These are phyloP conservation scores for Volucella inflata DNA, from an alignment of 2,888 invertebrate genomes.

Conservation along the genomic window DNA sequence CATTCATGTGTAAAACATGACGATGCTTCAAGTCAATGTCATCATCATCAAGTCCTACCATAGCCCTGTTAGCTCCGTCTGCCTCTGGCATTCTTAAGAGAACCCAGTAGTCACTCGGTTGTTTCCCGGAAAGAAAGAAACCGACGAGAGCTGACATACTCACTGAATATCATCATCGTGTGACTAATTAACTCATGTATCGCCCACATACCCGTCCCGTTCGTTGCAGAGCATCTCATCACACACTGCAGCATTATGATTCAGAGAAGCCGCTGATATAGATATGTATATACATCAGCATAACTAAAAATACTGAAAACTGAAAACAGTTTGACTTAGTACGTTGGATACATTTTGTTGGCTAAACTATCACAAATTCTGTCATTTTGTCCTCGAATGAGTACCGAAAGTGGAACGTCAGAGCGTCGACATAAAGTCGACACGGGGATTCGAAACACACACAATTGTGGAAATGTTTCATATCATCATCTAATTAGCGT, in stretches of 20 bases:
- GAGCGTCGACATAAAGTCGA: conserved; percentile 18
- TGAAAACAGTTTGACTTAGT: conserved; percentile 11
- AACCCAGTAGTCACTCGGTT: conserved; percentile 24
- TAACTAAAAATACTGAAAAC: conserved; percentile 63
- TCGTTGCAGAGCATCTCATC: not conserved
- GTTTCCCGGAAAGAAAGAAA: conserved; percentile 52
- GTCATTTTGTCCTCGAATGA: not conserved
- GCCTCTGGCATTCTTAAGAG: not conserved
- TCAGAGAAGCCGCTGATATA: conserved; percentile 27
- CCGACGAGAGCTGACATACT: conserved; percentile 61
- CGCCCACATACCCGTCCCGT: conserved; percentile 45
- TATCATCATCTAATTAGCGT: conserved; percentile 73
- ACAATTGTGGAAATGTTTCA: conserved; percentile 59
- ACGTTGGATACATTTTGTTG: conserved; percentile 9
- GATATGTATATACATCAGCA: not conserved
- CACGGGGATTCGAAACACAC: conserved; percentile 12
- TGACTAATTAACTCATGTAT: conserved; percentile 74
- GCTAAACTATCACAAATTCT: conserved; percentile 11
- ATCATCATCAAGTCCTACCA: conserved; percentile 8
- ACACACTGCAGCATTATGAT: conserved; percentile 37
- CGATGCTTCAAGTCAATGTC: conserved; percentile 66
- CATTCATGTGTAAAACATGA: conserved; percentile 37
- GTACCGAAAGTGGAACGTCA: not conserved
- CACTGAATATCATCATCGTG: conserved; percentile 67
- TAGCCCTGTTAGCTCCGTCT: not conserved